A percentile compares a stretch with the other conserved stretches of the same genome.
phyloP scores from a whole-genome alignment of 2,113 vertebrate genomes.

The Falcunculus frontatus region DNA sequence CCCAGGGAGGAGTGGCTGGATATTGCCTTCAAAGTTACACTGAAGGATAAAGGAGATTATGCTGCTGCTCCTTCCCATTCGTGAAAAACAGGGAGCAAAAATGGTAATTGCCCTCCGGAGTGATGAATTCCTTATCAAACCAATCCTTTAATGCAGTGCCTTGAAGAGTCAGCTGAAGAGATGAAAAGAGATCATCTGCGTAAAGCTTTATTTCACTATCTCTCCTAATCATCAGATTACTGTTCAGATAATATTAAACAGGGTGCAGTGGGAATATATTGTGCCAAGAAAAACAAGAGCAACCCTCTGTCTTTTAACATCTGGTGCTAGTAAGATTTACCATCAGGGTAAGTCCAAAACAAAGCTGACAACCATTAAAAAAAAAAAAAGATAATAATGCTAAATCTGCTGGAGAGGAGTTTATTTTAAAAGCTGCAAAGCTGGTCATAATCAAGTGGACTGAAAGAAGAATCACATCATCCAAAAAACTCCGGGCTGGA shows the following conservation, averaged over 20 bases:
- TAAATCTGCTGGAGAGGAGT: neutral
- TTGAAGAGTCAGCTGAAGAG: slow-evolving; percentile 46
- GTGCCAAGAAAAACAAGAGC: slow-evolving; percentile 54
- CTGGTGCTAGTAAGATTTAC: slow-evolving; percentile 28
- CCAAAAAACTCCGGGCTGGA: neutral
- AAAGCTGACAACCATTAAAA: neutral
- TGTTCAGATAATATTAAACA: slow-evolving; percentile 48
- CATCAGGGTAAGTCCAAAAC: slow-evolving; percentile 2
- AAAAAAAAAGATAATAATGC: neutral
- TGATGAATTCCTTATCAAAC: slow-evolving; percentile 34
- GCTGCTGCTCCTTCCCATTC: neutral
- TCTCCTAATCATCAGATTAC: slow-evolving; percentile 57
- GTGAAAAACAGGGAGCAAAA: slow-evolving; percentile 30
- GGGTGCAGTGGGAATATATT: slow-evolving; percentile 32
- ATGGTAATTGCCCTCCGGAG: slow-evolving; percentile 26
- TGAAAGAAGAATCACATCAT: neutral
- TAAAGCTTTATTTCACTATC: slow-evolving; percentile 35
- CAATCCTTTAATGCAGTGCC: slow-evolving; percentile 27
- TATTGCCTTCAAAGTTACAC: neutral
- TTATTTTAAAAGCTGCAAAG: neutral
- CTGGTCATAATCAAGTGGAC: neutral
- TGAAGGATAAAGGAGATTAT: slow-evolving; percentile 23
- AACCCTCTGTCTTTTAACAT: slow-evolving; percentile 37
- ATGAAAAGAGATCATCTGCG: slow-evolving; percentile 53
- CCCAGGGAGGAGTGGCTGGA: neutral